Base-by-base conservation (phyloP, 2,797 vertebrate genomes). In the Lacerta viridis region DNA sequence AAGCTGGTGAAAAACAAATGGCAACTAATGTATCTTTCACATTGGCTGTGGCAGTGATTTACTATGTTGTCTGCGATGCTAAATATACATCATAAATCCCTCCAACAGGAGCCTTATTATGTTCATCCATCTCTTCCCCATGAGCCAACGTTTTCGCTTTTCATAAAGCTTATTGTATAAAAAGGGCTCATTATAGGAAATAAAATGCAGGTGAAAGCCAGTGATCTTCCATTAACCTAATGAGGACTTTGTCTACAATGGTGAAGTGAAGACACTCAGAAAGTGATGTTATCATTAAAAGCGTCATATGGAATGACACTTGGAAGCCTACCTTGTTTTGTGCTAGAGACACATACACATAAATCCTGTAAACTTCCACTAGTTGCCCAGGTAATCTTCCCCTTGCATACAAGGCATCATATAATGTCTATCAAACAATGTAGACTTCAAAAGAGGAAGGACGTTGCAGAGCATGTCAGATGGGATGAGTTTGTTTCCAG, bases 51-150 rank as follows among this genome's bases (percentile, higher is more conserved):
- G 92, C 95, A 97, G 90, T 97, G 97, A 98, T 97, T 95, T 96
- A 97, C 95, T 93, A n/a, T 91, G 92, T 95, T 97, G 96, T 96
- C 97, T 96, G 86, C 83, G 79, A 95, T 92, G 92, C 96, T 97
- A 97, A 97, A 96, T 96, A 97, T 93, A 95, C 87, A 96, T 95
- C 96, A 97, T 97, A 97, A 97, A 97, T 97, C 96, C 96, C 95
- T 95, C 92, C 93, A 96, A 88, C 90, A 96, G 93, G 93, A 95
- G 79, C 10, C 85, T 95, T 95, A 96, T 95, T 96, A 94, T 97
- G 89, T 95, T 97, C 97, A 97, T 97, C 96, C 93, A 96, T 97
- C 95, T 97, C 92, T 93, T 95, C 92, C 83, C 87, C 85, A 92
- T 29, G 77, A 95, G 86, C 89, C 90, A 96, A 94, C 83, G 88